phyloP scores from a whole-genome alignment of 2,113 vertebrate species.

The Pelusios castaneus region DNA sequence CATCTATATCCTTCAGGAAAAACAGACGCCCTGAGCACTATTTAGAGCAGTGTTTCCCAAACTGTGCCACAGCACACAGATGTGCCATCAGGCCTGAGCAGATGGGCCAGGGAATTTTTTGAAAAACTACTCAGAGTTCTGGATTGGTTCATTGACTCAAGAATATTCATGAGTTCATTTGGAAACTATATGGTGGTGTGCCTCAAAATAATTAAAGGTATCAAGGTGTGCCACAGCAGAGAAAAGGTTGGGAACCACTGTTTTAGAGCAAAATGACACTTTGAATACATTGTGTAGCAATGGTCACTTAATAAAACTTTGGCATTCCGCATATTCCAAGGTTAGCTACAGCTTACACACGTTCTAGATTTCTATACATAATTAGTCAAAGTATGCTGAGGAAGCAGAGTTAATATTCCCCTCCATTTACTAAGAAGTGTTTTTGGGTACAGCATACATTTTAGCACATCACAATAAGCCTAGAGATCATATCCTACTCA shows the following conservation, averaged over 20 bases:
- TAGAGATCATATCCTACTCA: neutral
- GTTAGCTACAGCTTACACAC: neutral
- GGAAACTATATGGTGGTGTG: too few species aligned
- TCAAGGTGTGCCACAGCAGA: too few species aligned
- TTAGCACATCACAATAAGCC: neutral
- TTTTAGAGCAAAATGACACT: neutral
- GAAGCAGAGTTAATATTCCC: neutral
- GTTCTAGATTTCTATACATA: neutral
- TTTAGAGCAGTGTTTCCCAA: too few species aligned
- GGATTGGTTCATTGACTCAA: too few species aligned
- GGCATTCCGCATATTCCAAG: neutral
- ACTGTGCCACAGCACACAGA: too few species aligned
- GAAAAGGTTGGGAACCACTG: too few species aligned
- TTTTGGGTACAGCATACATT: neutral
- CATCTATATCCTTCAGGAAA: neutral
- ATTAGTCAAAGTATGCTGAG: neutral
- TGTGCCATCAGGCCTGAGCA: too few species aligned
- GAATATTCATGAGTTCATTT: too few species aligned
- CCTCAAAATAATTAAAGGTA: too few species aligned
- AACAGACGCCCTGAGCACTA: neutral
- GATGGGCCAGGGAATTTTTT: too few species aligned
- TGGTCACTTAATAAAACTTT: neutral
- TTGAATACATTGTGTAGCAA: neutral
- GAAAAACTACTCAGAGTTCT: too few species aligned
- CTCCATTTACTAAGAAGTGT: neutral